Percentiles rank a stretch among this genome's conserved stretches.
phyloP scores from a whole-genome alignment of 2,797 vertebrate genomes.

The Leptatherina wallacei region DNA sequence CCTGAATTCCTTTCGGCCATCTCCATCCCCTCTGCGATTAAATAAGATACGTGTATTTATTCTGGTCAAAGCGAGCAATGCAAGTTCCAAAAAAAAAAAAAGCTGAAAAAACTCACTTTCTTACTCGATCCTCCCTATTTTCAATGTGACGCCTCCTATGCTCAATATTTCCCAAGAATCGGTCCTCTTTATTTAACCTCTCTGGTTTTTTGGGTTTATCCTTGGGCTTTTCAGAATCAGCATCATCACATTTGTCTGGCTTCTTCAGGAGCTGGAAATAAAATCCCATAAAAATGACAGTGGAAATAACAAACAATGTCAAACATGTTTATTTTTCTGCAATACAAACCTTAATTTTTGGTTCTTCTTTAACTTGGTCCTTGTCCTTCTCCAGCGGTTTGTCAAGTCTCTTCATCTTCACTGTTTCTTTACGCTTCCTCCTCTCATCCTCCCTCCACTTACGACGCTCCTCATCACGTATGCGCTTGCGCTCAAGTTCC shows the following conservation, averaged over 20 bases:
- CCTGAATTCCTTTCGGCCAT: slow-evolving; percentile 89
- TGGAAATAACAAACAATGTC: background rate
- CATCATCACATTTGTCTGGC: slow-evolving; percentile 91
- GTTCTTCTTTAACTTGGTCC: slow-evolving; percentile 93
- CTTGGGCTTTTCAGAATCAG: slow-evolving; percentile 89
- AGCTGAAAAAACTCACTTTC: slow-evolving; percentile 82
- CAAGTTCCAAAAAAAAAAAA: background rate
- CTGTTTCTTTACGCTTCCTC: slow-evolving; percentile 94
- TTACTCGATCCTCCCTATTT: slow-evolving; percentile 89
- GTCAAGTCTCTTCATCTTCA: slow-evolving; percentile 91
- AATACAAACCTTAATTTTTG: slow-evolving; percentile 94
- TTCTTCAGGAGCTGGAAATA: slow-evolving; percentile 92
- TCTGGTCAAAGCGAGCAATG: background rate
- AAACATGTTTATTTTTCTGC: background rate
- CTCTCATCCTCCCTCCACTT: slow-evolving; percentile 98
- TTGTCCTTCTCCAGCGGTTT: slow-evolving; percentile 91
- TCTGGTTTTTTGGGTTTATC: slow-evolving; percentile 93
- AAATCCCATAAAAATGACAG: background rate
- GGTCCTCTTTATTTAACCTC: slow-evolving; percentile 89
- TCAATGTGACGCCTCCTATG: slow-evolving; percentile 89
- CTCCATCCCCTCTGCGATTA: slow-evolving; percentile 87
- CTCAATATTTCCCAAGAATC: slow-evolving; percentile 76
- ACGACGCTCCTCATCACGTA: slow-evolving; percentile 95
- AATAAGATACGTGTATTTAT: slow-evolving; percentile 4
- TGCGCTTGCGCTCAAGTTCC: slow-evolving; percentile 95